Percentiles rank a stretch among this genome's conserved stretches.
phyloP scores from a whole-genome alignment of 2,888 invertebrate species.

The Muscina levida region DNA sequence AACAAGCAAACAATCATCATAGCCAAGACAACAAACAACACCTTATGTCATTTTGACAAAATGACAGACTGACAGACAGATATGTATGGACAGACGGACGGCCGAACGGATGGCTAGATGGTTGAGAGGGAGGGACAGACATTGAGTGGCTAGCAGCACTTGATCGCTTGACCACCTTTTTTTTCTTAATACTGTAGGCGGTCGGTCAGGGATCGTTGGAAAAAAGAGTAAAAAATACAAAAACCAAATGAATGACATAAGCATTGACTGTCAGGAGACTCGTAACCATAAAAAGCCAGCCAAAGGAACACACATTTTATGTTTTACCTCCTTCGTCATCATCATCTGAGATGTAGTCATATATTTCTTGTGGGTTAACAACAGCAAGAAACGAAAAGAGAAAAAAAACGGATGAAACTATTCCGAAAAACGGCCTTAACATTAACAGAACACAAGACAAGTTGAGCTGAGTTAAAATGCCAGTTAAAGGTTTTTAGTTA shows the following conservation, averaged over 20 bases:
- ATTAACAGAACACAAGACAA: constrained; percentile 50
- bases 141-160: constrained; percentile 28
- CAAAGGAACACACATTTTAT: constrained; percentile 44
- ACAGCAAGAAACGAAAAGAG: neutral
- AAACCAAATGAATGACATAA: constrained; percentile 55
- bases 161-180: too few relatives aligned
- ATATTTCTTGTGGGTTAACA: neutral
- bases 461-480: constrained; percentile 57
- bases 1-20: constrained; percentile 52
- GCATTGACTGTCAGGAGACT: constrained; percentile 52
- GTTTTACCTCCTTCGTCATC: neutral
- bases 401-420: neutral
- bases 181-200: neutral
- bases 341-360: neutral
- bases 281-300: constrained; percentile 32
- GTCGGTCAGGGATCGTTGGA: constrained; percentile 38
- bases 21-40: constrained; percentile 61
- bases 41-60: constrained; percentile 65
- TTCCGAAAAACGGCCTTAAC: neutral
- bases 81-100: neutral
- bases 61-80: constrained; percentile 56
- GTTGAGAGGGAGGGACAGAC: constrained; percentile 15
- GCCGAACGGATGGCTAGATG: neutral
- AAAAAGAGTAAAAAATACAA: constrained; percentile 1
- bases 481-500: constrained; percentile 55